Evolutionary conservation across 1,140 invertebrate species (phyloP), one percentile per base, ranked within the genome.

Genomic region (Drosophila rhopaloa): DNA sequence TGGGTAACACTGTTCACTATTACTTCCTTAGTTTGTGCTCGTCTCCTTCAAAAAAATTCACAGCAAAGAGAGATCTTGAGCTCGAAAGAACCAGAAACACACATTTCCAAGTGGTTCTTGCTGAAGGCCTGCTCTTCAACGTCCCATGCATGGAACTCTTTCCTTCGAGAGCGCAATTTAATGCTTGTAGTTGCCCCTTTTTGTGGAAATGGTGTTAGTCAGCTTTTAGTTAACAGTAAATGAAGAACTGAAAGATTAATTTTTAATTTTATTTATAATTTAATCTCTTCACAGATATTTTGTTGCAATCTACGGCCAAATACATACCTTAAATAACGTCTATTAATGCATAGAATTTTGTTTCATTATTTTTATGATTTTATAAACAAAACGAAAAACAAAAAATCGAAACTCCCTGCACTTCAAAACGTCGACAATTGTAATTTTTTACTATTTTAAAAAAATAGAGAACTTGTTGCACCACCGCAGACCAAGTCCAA

Each of bases 241-340:
- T 63, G 59, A 62, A 66, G 63, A 77, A 62, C 62, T 77, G 57
- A 63, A 76, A 74, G 50, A 90, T 85, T 71, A 76, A 90, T 86
- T 90, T 88, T 86, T 76, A 82, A 81, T 88, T 86, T 86, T 91
- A 91, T 89, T 91, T 90, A 90, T 85, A 79, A 91, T 91, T 91
- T 90, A 89, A 90, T 91, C 85, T 91, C 77, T 91, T 91, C 90
- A 91, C 90, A 91, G 90, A 91, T 91, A 91, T 91, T 91, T 88
- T 91, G 83, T 91, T 91, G 90, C 90, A 91, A 91, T 91, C 90
- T 91, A 91, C 90, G 83, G 90, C 90, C 90, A 91, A 91, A 91
- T 89, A 91, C 81, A 88, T 91, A 88, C 90, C 90, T 82, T 90
- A 90, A 84, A 84, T 91, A 90, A 81, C 80, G 63, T 78, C 67